Evolutionary conservation across 2,113 vertebrate species (phyloP).

Genomic region (Pluvialis apricaria): DNA sequence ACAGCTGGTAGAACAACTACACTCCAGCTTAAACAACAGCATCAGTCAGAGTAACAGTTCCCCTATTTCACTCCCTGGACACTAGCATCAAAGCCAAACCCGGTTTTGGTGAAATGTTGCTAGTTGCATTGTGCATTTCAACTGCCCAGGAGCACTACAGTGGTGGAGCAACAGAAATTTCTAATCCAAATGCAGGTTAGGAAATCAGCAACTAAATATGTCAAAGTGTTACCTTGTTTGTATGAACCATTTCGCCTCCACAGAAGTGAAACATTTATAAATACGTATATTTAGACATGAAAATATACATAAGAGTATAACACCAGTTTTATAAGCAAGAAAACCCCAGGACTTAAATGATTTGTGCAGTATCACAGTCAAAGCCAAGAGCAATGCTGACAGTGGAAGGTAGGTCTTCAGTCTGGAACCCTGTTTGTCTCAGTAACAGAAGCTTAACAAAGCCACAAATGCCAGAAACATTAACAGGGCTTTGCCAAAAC

Average conservation of each 20-base stretch:
- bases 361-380: not conserved
- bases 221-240: not conserved
- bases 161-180: not conserved
- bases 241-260: not conserved
- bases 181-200: not conserved
- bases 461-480: not conserved
- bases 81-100: not conserved
- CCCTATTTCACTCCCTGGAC: not conserved
- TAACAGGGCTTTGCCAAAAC: not conserved
- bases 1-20: not conserved
- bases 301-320: not conserved
- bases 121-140: not conserved
- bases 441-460: not conserved
- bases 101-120: not conserved
- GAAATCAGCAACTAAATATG: not conserved
- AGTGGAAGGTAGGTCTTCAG: not conserved
- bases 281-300: not conserved
- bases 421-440: not conserved
- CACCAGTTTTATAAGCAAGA: not conserved
- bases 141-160: not conserved
- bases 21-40: not conserved
- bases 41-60: not conserved
- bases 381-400: not conserved
- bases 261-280: not conserved
- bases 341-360: not conserved